A percentile compares a stretch with the other conserved stretches of the same genome.
Conservation (phyloP, 92 coral and sea anemone species). For the Epizoanthus ramosus region DNA sequence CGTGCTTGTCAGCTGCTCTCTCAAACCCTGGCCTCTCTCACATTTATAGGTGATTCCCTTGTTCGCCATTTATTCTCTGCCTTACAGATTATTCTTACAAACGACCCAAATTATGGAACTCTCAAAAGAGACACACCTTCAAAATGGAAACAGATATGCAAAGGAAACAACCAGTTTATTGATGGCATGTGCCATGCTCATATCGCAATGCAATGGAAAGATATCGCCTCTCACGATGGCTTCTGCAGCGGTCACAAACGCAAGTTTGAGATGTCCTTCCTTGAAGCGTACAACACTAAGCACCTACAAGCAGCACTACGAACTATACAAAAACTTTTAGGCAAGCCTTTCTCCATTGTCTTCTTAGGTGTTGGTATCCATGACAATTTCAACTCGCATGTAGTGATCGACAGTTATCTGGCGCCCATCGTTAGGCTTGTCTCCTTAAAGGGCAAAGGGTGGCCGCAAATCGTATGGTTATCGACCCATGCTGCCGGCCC, state of each 20-base stretch:
- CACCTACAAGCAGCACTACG: conserved; percentile 57
- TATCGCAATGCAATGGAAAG: conserved; percentile 77
- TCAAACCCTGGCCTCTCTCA: conserved; percentile 49
- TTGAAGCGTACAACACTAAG: conserved; percentile 74
- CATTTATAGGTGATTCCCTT: conserved; percentile 83
- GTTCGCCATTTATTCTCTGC: conserved; percentile 88
- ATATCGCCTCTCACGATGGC: conserved; percentile 58
- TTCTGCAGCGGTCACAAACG: conserved; percentile 62
- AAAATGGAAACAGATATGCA: conserved; percentile 53
- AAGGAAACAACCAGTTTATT: conserved; percentile 81
- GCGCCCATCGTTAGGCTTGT: conserved; percentile 65
- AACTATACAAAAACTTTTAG: conserved; percentile 53
- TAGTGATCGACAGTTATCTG: conserved; percentile 64
- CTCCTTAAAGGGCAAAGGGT: conserved; percentile 64
- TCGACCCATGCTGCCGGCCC: conserved; percentile 89
- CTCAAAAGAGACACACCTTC: conserved; percentile 56
- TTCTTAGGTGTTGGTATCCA: conserved; percentile 81
- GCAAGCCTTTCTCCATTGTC: conserved; percentile 64
- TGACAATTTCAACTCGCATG: conserved; percentile 66
- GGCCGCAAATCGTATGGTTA: conserved; percentile 86
- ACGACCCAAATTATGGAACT: conserved; percentile 71
- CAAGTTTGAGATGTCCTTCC: conserved; percentile 60
- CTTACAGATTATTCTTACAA: conserved; percentile 64
- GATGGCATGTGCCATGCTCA: conserved; percentile 85
- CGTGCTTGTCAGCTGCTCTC: conserved; percentile 72